phyloP scores from a whole-genome alignment of 2,113 vertebrate species.

The Oreamnos americanus region DNA sequence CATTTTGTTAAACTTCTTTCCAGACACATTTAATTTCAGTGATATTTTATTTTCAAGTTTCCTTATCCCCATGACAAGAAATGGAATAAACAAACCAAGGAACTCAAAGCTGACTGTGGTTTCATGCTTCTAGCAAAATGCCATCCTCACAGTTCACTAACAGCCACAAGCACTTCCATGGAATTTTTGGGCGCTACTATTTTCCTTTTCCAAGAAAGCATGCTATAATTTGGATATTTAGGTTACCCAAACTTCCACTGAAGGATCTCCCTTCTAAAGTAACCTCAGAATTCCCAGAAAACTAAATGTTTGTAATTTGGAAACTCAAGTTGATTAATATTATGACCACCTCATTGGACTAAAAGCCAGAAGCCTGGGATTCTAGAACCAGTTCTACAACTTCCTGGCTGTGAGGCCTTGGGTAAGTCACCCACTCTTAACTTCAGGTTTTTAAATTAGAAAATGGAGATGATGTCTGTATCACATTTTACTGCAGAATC shows the following conservation, averaged over 20 bases:
- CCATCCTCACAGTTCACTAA: slow-evolving; percentile 34
- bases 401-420: not conserved
- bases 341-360: not conserved
- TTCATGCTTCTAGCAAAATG: slow-evolving; percentile 61
- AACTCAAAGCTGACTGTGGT: slow-evolving; percentile 51
- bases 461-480: not conserved
- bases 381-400: not conserved
- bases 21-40: slow-evolving; percentile 49
- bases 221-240: slow-evolving; percentile 59
- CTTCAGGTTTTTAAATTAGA: not conserved
- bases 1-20: slow-evolving; percentile 55
- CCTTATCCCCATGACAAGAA: slow-evolving; percentile 53
- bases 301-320: slow-evolving; percentile 37
- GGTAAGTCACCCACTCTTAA: not conserved
- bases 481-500: not conserved
- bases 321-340: slow-evolving; percentile 24
- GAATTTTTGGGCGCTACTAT: slow-evolving; percentile 66
- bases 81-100: slow-evolving; percentile 60
- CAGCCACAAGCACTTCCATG: slow-evolving; percentile 59
- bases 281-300: slow-evolving; percentile 59
- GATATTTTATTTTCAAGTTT: slow-evolving; percentile 67
- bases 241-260: slow-evolving; percentile 53
- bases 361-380: not conserved
- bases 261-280: slow-evolving; percentile 44
- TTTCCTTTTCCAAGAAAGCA: slow-evolving; percentile 68